Evolutionary conservation across 1,140 invertebrate species (phyloP).

Genomic region (Metaphire vulgaris): DNA sequence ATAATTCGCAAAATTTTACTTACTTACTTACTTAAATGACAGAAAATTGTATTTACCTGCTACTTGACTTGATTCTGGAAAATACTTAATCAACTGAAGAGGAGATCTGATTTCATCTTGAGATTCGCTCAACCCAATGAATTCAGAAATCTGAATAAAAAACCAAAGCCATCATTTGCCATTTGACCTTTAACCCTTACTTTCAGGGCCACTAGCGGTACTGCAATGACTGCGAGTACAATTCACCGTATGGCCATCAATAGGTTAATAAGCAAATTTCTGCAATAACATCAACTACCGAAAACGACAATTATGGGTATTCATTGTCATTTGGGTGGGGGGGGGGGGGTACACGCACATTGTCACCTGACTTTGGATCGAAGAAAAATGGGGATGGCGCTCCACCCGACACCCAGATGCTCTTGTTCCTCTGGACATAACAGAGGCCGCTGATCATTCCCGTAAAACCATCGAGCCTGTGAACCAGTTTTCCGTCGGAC

Average conservation of each 20-base stretch:
- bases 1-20: too few species aligned
- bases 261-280: too few species aligned
- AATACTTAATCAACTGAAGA: constrained; percentile 46
- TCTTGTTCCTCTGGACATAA: constrained; percentile 49
- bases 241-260: too few species aligned
- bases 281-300: too few species aligned
- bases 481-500: constrained; percentile 48
- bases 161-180: too few species aligned
- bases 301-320: too few species aligned
- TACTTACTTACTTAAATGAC: too few species aligned
- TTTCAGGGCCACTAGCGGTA: too few species aligned
- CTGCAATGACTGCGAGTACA: too few species aligned
- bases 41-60: constrained; percentile 37
- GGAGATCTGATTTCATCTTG: constrained; percentile 47
- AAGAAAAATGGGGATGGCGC: constrained; percentile 45
- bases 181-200: too few species aligned
- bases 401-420: constrained; percentile 47
- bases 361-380: constrained; percentile 51
- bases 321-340: too few species aligned
- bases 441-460: constrained; percentile 48
- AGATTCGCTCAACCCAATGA: constrained; percentile 48
- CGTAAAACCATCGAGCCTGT: constrained; percentile 47
- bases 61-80: constrained; percentile 46
- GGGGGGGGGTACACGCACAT: constrained; percentile 38
- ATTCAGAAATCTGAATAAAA: constrained; percentile 46